Conservation (phyloP, 2,888 invertebrate genomes). For the Lissonota sp. region DNA sequence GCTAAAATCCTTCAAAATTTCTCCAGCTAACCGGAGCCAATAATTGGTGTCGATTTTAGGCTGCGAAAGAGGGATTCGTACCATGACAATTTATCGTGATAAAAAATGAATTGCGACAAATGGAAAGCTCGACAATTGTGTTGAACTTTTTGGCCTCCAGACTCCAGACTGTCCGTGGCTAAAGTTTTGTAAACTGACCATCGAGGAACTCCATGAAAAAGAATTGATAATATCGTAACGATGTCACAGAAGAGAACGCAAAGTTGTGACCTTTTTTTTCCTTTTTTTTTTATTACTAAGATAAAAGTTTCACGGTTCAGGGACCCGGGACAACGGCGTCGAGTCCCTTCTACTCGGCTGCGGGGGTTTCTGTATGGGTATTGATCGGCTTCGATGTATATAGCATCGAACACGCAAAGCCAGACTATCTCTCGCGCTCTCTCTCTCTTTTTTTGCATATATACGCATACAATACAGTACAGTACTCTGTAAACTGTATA, state of each 20-base stretch:
- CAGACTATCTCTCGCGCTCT: slow-evolving; percentile 42
- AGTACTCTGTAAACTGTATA: slow-evolving; percentile 34
- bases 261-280: slow-evolving; percentile 2
- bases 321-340: slow-evolving; percentile 21
- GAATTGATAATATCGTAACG: slow-evolving; percentile 2
- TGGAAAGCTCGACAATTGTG: too few species aligned
- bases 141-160: too few species aligned
- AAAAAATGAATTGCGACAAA: background rate
- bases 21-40: too few species aligned
- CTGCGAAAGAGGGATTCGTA: too few species aligned
- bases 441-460: slow-evolving; percentile 57
- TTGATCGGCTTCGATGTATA: slow-evolving; percentile 73
- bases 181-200: background rate
- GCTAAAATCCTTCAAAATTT: too few species aligned
- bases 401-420: slow-evolving; percentile 63
- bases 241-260: background rate
- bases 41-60: too few species aligned
- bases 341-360: slow-evolving; percentile 44
- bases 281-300: slow-evolving; percentile 5
- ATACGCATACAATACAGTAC: slow-evolving; percentile 24
- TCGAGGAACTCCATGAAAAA: slow-evolving; percentile 1
- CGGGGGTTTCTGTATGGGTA: slow-evolving; percentile 69
- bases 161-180: background rate
- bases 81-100: background rate
- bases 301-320: slow-evolving; percentile 38